Evolutionary conservation across 2,797 vertebrate species (phyloP).

Genomic region (Leucoraja ocellata): DNA sequence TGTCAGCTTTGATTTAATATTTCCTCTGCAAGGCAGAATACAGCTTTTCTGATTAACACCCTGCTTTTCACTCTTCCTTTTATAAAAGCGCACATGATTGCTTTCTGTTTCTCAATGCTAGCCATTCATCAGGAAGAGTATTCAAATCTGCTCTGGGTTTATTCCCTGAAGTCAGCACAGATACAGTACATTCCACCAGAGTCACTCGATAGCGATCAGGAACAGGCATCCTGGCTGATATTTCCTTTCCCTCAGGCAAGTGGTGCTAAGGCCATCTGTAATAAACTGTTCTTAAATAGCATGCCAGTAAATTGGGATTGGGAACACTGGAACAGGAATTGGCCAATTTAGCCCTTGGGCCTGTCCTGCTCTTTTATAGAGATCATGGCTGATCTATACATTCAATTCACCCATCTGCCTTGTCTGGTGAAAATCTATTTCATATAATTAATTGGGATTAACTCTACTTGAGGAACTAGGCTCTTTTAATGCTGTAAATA

Average conservation of each 20-base stretch:
- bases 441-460: not conserved
- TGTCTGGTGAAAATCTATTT: not conserved
- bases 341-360: not conserved
- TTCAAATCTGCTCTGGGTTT: not conserved
- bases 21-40: not conserved
- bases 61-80: not conserved
- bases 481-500: not conserved
- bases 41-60: not conserved
- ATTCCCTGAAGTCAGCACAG: not conserved
- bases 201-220: not conserved
- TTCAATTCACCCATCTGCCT: not conserved
- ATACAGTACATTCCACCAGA: not conserved
- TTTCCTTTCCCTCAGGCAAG: constrained; percentile 10
- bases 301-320: not conserved
- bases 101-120: not conserved
- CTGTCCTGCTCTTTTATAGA: not conserved
- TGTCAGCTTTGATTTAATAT: not conserved
- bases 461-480: not conserved
- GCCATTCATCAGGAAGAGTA: not conserved
- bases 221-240: not conserved
- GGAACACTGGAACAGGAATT: not conserved
- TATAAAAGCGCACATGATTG: not conserved
- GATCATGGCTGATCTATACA: not conserved
- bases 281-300: not conserved
- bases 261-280: not conserved